phyloP scores from a whole-genome alignment of 2,797 vertebrate genomes.

The Sus cebifrons region DNA sequence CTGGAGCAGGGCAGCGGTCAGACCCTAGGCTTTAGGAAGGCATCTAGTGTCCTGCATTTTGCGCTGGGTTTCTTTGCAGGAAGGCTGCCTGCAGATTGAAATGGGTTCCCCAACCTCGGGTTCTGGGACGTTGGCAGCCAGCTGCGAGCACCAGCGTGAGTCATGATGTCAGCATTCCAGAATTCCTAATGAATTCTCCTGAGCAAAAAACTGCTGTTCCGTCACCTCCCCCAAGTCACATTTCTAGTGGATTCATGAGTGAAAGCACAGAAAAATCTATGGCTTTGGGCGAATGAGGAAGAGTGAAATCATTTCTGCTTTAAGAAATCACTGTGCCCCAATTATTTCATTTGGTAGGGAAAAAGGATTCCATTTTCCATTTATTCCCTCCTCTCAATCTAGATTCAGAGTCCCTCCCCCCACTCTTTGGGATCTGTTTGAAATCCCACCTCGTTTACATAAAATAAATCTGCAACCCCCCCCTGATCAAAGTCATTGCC shows the following conservation, averaged over 20 bases:
- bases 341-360: constrained; percentile 60
- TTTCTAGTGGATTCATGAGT: constrained; percentile 8
- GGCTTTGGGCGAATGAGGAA: constrained; percentile 33
- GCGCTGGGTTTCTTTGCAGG: neutral
- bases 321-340: neutral
- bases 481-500: neutral
- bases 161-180: constrained; percentile 15
- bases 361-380: neutral
- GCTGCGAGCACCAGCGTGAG: neutral
- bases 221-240: neutral
- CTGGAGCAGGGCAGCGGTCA: neutral
- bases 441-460: constrained; percentile 30
- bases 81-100: constrained; percentile 3
- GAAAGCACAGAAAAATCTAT: neutral
- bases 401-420: neutral
- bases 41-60: neutral
- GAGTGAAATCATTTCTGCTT: neutral
- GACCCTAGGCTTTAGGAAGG: neutral
- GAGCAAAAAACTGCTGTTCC: neutral
- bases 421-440: neutral
- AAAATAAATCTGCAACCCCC: neutral
- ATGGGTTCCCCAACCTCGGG: neutral
- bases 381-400: neutral
- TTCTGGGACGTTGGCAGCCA: neutral
- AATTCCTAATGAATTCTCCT: constrained; percentile 23